These are phyloP conservation scores for Tapera naevia DNA, from an alignment of 2,797 vertebrate genomes.

Conservation along the genomic window DNA sequence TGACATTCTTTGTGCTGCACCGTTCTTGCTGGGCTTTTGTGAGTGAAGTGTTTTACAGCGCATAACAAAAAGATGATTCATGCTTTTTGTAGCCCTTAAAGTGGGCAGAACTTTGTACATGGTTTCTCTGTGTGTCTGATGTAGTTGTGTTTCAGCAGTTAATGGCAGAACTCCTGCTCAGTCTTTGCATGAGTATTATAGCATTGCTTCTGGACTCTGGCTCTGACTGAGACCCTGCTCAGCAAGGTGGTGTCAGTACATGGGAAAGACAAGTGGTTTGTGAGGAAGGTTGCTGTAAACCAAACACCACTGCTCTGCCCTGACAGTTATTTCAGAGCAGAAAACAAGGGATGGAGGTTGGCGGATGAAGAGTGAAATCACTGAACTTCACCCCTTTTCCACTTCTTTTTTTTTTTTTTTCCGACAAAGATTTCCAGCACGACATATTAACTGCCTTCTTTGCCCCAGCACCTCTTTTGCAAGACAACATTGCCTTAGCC, in stretches of 20 bases:
- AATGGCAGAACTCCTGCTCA: not conserved
- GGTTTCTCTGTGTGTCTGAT: not conserved
- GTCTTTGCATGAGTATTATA: not conserved
- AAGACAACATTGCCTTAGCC: not conserved
- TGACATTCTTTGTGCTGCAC: not conserved
- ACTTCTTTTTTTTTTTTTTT: not conserved
- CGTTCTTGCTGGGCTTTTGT: not conserved
- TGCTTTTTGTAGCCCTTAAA: not conserved
- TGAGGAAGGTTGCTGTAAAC: not conserved
- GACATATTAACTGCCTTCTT: not conserved
- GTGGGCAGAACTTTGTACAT: not conserved
- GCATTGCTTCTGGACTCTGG: not conserved
- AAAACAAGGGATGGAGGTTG: not conserved
- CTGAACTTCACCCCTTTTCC: not conserved
- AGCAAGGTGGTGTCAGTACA: accelerated
- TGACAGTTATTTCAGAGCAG: not conserved
- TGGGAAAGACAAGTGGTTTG: not conserved
- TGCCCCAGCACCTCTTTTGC: not conserved
- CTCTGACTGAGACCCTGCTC: not conserved
- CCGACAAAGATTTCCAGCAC: not conserved
- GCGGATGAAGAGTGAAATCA: not conserved
- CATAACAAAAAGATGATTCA: not conserved
- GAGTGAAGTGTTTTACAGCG: not conserved
- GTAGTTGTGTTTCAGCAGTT: not conserved
- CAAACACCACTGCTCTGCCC: not conserved